Base-by-base conservation (phyloP, 2,888 invertebrate species). In the Noctua pronuba region DNA sequence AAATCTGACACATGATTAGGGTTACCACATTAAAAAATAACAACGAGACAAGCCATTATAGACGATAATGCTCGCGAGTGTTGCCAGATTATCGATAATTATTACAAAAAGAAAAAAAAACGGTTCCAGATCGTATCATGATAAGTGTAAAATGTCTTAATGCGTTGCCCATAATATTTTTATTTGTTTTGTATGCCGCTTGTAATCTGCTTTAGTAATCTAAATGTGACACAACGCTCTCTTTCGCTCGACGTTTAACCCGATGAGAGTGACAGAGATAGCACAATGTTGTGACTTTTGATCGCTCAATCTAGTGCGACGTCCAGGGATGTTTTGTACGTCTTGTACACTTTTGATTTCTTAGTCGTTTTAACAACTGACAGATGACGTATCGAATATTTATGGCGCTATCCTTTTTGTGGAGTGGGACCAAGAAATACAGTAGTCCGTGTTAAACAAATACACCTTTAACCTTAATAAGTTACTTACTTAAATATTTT, bases 1-100 rank as follows among this genome's bases (percentile, higher is more conserved):
- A 96, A 96, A 96, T 95, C 96, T 95, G 96, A 96, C 96, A 95
- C 92, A 89, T 96, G 96, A 96, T 96, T 96, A 96, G 96, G 96
- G 96, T 96, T 95, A 92, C 96, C 93, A 94, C 90, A 91, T 90
- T 88, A 90, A 94, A 95, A 96, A 88, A 96, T 52, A 95, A 94
- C 92, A 93, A 93, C 93, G 85, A 92, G 91, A 92, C 93, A 91
- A 93, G 89, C 96, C 96, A 96, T 96, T 96, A 96, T 95, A 92
- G 92, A 89, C 92, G 88, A 88, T 88, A 88, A 88, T 82, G 88
- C 88, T 84, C 73, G 86, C 94, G 93, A 95, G 94, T 96, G 95
- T 96, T 96, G 94, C 96, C 95, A 95, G 96, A 96, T 96, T 96
- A 96, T 94, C 95, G 94, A 96, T 96, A 96, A 96, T 96, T 96